Evolutionary conservation across 1,140 invertebrate species (phyloP).

Genomic region (Parapsyche elsis): DNA sequence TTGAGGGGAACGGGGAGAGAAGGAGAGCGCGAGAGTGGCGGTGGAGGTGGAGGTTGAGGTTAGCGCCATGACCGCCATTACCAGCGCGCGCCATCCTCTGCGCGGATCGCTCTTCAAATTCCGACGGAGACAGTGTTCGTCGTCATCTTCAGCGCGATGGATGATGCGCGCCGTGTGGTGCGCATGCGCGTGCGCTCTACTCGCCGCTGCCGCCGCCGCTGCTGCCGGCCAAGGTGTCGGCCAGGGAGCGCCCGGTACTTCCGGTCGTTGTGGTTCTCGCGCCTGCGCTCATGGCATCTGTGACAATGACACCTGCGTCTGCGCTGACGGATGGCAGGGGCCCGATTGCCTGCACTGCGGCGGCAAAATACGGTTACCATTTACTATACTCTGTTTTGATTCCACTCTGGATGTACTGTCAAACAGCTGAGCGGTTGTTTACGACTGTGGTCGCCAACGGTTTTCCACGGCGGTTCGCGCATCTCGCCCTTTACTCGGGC

Average conservation of each 20-base stretch:
- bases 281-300: slow-evolving; percentile 72
- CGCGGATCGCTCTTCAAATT: slow-evolving; percentile 2
- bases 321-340: slow-evolving; percentile 91
- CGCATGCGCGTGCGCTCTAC: neutral
- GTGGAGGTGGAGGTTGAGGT: neutral
- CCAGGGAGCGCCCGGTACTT: slow-evolving; percentile 36
- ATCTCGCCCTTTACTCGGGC: too few relatives aligned
- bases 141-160: neutral
- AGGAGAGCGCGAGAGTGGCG: neutral
- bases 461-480: too few relatives aligned
- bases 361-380: slow-evolving; percentile 86
- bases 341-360: slow-evolving; percentile 88
- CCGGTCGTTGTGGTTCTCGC: slow-evolving; percentile 70
- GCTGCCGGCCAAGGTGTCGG: slow-evolving; percentile 47
- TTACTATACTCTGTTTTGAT: neutral
- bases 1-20: neutral
- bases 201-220: slow-evolving; percentile 48
- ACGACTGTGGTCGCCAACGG: too few relatives aligned
- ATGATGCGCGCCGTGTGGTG: neutral
- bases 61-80: neutral
- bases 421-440: too few relatives aligned
- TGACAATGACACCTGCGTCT: slow-evolving; percentile 86
- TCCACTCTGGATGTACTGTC: neutral
- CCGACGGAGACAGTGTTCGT: slow-evolving; percentile 1
- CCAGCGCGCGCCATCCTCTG: slow-evolving; percentile 12